Percentiles rank a stretch among this genome's conserved stretches.
Conservation (phyloP, 2,797 vertebrate genomes). For the Hypotaenidia philippensis region DNA sequence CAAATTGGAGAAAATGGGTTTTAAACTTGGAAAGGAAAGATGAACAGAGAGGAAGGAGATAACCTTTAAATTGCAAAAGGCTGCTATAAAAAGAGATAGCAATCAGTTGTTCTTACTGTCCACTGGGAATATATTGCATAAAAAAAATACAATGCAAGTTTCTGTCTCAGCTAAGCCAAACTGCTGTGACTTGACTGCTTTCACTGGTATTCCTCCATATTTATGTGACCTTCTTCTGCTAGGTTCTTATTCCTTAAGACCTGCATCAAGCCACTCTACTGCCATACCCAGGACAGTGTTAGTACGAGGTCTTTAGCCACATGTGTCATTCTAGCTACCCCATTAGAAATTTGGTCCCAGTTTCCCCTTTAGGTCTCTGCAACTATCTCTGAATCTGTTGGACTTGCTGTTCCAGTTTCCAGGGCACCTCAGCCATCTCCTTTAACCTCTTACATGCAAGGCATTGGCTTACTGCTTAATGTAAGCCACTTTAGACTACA, state of each 20-base stretch:
- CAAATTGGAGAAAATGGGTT: neutral
- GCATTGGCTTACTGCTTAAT: neutral
- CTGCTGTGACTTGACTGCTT: neutral
- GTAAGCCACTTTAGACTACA: neutral
- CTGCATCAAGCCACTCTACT: neutral
- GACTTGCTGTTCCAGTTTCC: neutral
- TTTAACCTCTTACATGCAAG: neutral
- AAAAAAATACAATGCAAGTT: neutral
- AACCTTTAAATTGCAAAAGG: neutral
- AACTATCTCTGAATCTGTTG: neutral
- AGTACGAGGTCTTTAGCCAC: accelerated
- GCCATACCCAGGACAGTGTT: neutral
- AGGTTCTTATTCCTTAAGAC: neutral
- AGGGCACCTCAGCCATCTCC: neutral
- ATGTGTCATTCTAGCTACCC: accelerated
- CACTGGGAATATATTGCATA: neutral
- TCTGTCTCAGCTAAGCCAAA: neutral
- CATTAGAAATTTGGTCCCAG: neutral
- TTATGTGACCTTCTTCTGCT: neutral
- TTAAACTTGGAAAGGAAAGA: neutral
- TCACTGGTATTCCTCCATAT: neutral
- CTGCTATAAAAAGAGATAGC: neutral
- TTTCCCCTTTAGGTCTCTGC: neutral
- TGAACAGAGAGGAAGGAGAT: neutral
- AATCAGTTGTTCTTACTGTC: neutral